Conservation (phyloP, 2,113 vertebrate species). For the Atherinomorus stipes region DNA sequence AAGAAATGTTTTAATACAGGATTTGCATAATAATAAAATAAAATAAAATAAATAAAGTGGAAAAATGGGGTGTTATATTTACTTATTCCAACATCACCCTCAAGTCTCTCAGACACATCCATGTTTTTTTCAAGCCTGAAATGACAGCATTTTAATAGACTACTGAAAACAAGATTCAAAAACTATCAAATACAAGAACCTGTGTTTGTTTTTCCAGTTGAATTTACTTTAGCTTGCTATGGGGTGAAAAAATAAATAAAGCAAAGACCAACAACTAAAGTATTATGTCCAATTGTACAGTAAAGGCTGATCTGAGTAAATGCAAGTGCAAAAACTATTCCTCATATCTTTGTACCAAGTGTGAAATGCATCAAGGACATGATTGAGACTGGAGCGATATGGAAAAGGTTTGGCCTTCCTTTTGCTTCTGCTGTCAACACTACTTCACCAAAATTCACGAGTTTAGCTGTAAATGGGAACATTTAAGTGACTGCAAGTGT, state of each 20-base stretch:
- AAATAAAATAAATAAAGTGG: too few species aligned
- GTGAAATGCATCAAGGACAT: constrained; percentile 20
- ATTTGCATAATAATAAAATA: neutral
- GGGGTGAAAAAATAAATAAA: neutral
- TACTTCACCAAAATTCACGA: constrained; percentile 37
- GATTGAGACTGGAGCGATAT: constrained; percentile 12
- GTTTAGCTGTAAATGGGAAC: constrained; percentile 44
- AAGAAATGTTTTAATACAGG: neutral
- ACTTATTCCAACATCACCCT: neutral
- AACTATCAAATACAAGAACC: neutral
- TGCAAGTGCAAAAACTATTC: too few species aligned
- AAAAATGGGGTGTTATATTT: too few species aligned
- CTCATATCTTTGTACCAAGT: neutral
- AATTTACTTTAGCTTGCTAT: neutral
- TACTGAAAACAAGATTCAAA: neutral
- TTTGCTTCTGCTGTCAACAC: constrained; percentile 51
- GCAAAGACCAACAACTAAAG: too few species aligned
- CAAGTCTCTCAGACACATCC: neutral
- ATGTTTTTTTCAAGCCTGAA: neutral
- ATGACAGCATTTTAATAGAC: neutral
- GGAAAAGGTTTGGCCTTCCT: constrained; percentile 28
- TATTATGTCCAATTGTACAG: too few species aligned
- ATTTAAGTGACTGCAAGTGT: constrained; percentile 50
- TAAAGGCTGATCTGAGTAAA: too few species aligned
- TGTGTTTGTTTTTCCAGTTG: neutral